phyloP scores from a whole-genome alignment of 2,888 invertebrate genomes.

The Andrena minutula region DNA sequence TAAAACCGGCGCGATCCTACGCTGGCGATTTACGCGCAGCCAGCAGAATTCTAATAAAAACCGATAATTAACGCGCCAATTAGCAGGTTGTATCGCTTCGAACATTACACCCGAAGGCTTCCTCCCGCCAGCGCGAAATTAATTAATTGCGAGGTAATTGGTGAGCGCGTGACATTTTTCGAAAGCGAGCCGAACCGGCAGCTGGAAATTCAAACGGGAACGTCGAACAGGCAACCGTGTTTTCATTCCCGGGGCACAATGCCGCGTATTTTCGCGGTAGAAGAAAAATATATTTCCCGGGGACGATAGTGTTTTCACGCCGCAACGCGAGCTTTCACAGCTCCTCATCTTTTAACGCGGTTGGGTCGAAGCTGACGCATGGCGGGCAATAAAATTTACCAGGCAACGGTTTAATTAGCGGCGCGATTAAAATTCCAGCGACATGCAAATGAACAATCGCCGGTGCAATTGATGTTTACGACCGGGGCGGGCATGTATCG shows the following conservation, averaged over 20 bases:
- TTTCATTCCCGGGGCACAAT: too few species aligned
- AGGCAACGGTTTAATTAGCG: constrained; percentile 32
- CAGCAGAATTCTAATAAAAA: constrained; percentile 25
- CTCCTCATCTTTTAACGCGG: background rate
- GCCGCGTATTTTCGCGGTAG: background rate
- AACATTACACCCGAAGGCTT: constrained; percentile 18
- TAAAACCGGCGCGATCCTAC: constrained; percentile 11
- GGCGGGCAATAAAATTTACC: constrained; percentile 15
- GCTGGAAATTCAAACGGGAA: background rate
- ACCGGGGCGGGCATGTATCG: background rate
- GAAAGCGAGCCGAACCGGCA: background rate
- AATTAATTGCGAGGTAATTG: constrained; percentile 43
- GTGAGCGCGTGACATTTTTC: background rate
- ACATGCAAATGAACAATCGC: constrained; percentile 32
- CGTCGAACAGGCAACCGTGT: too few species aligned
- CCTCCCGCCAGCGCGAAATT: background rate
- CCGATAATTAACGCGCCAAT: constrained; percentile 44
- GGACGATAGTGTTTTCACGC: too few species aligned
- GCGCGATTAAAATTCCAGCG: constrained; percentile 33
- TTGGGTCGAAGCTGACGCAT: background rate
- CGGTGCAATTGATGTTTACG: constrained; percentile 24
- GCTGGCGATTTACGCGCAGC: constrained; percentile 24
- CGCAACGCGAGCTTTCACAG: background rate
- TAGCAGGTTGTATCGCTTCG: constrained; percentile 8
- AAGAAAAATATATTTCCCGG: constrained; percentile 4